These are phyloP conservation scores for Fulmarus glacialis DNA, from an alignment of 2,113 vertebrate species.

Conservation along the genomic window DNA sequence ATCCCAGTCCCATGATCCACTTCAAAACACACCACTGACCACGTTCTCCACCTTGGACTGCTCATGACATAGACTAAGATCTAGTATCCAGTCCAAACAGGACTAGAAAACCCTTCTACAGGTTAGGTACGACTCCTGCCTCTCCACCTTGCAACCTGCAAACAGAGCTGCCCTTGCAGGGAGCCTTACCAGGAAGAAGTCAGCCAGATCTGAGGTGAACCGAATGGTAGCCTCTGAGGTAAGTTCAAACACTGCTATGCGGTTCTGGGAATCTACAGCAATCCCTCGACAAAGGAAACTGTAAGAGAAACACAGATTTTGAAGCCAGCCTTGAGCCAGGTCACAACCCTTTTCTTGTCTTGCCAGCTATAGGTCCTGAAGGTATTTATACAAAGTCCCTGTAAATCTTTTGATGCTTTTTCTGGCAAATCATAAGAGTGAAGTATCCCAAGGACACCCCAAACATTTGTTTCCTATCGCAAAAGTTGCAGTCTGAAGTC, in stretches of 20 bases:
- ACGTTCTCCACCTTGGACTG: background rate
- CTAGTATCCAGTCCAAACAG: background rate
- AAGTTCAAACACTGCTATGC: slow-evolving; percentile 82
- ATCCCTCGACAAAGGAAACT: slow-evolving; percentile 91
- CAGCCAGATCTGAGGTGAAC: slow-evolving; percentile 80
- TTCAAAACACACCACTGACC: background rate
- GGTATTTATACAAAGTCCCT: background rate
- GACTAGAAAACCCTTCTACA: background rate
- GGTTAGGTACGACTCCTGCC: background rate
- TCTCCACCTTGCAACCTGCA: background rate
- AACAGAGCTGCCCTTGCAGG: background rate
- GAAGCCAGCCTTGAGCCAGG: background rate
- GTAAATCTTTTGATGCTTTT: slow-evolving; percentile 3
- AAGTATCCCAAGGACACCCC: slow-evolving; percentile 32
- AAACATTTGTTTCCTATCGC: slow-evolving; percentile 6
- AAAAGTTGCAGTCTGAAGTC: background rate
- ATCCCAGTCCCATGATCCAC: background rate
- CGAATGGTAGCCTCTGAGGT: slow-evolving; percentile 79
- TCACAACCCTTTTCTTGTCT: background rate
- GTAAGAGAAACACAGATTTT: background rate
- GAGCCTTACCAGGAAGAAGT: slow-evolving; percentile 88
- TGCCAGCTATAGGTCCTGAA: background rate
- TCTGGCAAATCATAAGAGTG: background rate
- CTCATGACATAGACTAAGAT: background rate
- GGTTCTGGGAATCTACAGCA: slow-evolving; percentile 78